A percentile compares a stretch with the other conserved stretches of the same genome.
These are phyloP conservation scores for Spheniscus humboldti DNA, from an alignment of 2,797 vertebrate species.

Conservation along the genomic window DNA sequence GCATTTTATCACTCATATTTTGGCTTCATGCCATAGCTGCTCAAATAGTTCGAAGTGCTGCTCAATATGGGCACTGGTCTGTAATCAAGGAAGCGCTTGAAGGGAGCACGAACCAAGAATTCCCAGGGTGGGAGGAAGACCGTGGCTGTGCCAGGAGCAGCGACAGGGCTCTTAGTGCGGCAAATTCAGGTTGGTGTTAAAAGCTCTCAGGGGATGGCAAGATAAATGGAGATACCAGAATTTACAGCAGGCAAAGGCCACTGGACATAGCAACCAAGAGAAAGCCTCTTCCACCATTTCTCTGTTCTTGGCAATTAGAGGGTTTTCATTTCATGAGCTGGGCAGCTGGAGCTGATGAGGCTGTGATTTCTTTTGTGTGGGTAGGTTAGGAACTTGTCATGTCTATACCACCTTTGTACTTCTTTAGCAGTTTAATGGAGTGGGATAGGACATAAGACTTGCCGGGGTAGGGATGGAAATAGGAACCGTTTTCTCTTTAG, in stretches of 20 bases:
- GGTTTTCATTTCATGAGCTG: not conserved
- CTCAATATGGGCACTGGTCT: not conserved
- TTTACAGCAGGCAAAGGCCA: not conserved
- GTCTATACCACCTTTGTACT: not conserved
- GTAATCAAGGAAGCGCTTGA: not conserved
- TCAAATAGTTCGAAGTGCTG: not conserved
- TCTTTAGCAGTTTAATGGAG: not conserved
- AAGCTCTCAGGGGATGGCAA: not conserved
- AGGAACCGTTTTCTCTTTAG: not conserved
- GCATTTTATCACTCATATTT: not conserved
- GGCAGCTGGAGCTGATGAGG: not conserved
- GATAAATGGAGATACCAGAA: not conserved
- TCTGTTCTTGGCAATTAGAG: not conserved
- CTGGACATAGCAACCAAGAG: not conserved
- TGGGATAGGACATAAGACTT: not conserved
- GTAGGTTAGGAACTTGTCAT: not conserved
- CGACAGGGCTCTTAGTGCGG: not conserved
- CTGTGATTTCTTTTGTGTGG: not conserved
- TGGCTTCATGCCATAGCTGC: not conserved
- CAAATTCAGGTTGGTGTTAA: not conserved
- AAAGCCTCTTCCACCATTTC: not conserved
- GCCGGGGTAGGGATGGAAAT: not conserved
- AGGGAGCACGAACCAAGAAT: not conserved
- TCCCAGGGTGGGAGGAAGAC: not conserved
- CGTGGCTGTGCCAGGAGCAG: not conserved